Percentiles rank a stretch among this genome's conserved stretches.
phyloP scores from a whole-genome alignment of 2,113 vertebrate species.

The Hiodon tergisus region DNA sequence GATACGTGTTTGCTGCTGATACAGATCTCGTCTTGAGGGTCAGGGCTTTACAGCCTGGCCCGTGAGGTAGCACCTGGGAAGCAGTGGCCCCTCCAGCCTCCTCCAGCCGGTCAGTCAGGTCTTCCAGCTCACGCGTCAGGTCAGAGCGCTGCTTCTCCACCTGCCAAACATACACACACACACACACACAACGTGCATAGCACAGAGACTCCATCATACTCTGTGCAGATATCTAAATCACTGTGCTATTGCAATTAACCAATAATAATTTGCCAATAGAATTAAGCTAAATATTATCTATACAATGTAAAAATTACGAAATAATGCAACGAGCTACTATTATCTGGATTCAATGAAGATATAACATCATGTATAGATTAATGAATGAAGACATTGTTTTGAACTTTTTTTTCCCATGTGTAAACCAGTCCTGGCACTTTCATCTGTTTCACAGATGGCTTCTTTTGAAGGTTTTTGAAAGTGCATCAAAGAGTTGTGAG shows the following conservation, averaged over 20 bases:
- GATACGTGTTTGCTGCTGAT: no score
- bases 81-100: conserved; percentile 65
- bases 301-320: neutral
- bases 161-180: conserved; percentile 26
- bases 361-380: neutral
- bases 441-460: conserved; percentile 17
- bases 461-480: neutral
- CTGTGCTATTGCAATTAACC: neutral
- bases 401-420: neutral
- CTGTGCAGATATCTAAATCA: neutral
- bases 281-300: neutral
- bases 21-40: no score
- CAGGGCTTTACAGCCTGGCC: neutral
- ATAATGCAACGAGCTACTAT: neutral
- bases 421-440: neutral
- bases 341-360: neutral
- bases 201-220: neutral
- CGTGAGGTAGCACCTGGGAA: conserved; percentile 57
- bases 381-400: neutral
- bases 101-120: conserved; percentile 67
- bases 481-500: neutral
- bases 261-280: neutral
- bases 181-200: neutral
- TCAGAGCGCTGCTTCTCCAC: conserved; percentile 71
- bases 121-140: conserved; percentile 65